Evolutionary conservation across 2,888 invertebrate species (phyloP).

Genomic region (Ophion costatus): DNA sequence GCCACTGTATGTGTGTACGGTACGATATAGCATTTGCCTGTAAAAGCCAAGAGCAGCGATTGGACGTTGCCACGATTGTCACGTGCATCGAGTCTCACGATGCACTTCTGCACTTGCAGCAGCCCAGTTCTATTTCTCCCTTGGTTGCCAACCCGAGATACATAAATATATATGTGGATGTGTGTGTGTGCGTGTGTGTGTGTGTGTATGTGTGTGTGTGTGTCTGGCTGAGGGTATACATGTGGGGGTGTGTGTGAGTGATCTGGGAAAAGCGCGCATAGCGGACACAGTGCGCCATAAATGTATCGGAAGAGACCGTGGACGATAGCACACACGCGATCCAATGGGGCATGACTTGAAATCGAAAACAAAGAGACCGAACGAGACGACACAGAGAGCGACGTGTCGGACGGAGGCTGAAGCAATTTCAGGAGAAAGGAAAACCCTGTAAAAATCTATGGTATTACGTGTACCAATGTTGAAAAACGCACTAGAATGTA

Average conservation of each 20-base stretch:
- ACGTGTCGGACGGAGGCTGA: slow-evolving; percentile 22
- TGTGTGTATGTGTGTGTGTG: neutral
- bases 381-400: slow-evolving; percentile 21
- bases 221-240: neutral
- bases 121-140: slow-evolving; percentile 41
- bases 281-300: slow-evolving; percentile 32
- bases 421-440: slow-evolving; percentile 12
- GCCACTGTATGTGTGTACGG: neutral
- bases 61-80: slow-evolving; percentile 61
- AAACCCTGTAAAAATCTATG: neutral
- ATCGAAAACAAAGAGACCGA: slow-evolving; percentile 41
- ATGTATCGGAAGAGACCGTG: slow-evolving; percentile 43
- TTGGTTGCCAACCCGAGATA: slow-evolving; percentile 23
- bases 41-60: slow-evolving; percentile 57
- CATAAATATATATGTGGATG: neutral
- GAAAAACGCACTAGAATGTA: neutral
- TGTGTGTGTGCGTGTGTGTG: neutral
- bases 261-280: slow-evolving; percentile 15
- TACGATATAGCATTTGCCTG: slow-evolving; percentile 23
- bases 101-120: slow-evolving; percentile 46
- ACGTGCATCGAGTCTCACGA: slow-evolving; percentile 64
- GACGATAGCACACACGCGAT: slow-evolving; percentile 34
- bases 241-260: neutral
- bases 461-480: neutral
- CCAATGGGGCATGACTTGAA: slow-evolving; percentile 40